Percentiles rank a stretch among this genome's conserved stretches.
Evolutionary conservation across 1,140 invertebrate species (phyloP).

Genomic region (Thaumatotibia leucotreta): DNA sequence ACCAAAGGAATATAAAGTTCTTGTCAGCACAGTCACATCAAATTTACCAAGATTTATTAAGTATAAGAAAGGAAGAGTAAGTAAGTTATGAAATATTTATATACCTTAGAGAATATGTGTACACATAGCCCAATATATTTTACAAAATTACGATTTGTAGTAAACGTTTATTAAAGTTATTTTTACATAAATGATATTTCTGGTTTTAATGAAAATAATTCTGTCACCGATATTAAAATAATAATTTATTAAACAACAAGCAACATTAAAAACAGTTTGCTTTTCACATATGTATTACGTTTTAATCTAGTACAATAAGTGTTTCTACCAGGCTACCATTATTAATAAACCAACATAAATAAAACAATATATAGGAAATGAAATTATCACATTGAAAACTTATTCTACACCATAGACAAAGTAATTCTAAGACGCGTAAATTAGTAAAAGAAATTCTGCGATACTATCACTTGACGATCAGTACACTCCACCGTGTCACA

Average conservation of each 20-base stretch:
- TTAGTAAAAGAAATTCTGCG: too few species aligned
- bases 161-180: constrained; percentile 15
- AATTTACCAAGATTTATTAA: constrained; percentile 85
- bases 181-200: constrained; percentile 8
- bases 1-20: constrained; percentile 80
- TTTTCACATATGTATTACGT: neutral
- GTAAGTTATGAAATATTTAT: constrained; percentile 37
- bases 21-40: constrained; percentile 82
- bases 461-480: too few species aligned
- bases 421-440: too few species aligned
- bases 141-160: constrained; percentile 14
- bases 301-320: neutral
- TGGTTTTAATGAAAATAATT: neutral
- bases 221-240: neutral
- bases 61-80: constrained; percentile 77
- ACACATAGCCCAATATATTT: constrained; percentile 22
- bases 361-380: neutral
- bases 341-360: neutral
- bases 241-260: constrained; percentile 43
- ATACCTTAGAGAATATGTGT: neutral
- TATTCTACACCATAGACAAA: too few species aligned
- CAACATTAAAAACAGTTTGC: constrained; percentile 15
- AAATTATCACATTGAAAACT: constrained; percentile 13
- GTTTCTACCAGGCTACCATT: neutral
- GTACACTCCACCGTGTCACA: too few species aligned